These are phyloP conservation scores for Cyanoramphus novaezelandiae DNA, from an alignment of 2,113 vertebrate species.

Conservation along the genomic window DNA sequence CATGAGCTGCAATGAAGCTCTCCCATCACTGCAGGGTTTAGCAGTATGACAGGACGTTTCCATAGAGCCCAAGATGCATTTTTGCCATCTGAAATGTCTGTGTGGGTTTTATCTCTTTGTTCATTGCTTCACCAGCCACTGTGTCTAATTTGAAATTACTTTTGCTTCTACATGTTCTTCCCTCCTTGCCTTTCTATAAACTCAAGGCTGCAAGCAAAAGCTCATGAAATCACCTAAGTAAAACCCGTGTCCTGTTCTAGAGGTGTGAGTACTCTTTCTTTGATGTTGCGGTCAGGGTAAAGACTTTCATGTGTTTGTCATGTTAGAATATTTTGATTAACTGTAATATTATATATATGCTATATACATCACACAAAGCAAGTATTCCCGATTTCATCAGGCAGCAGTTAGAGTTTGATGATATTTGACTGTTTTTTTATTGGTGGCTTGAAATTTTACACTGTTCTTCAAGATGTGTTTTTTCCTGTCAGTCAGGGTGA, in stretches of 20 bases:
- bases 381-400: background rate
- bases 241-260: background rate
- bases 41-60: background rate
- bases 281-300: background rate
- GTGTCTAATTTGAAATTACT: background rate
- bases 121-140: background rate
- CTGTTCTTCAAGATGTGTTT: background rate
- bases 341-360: background rate
- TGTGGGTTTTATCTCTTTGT: background rate
- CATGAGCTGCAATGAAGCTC: background rate
- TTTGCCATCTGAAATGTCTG: background rate
- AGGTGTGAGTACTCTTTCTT: accelerated
- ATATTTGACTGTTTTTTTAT: background rate
- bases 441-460: background rate
- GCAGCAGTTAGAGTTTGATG: background rate
- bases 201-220: background rate
- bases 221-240: background rate
- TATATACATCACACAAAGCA: background rate
- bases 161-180: background rate
- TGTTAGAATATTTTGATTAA: background rate
- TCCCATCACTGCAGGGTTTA: background rate
- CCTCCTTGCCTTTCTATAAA: background rate
- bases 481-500: background rate
- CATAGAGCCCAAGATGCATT: background rate
- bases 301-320: background rate